Percentiles rank a stretch among this genome's conserved stretches.
Evolutionary conservation across 2,797 vertebrate species (phyloP).

Genomic region (Tadarida brasiliensis): DNA sequence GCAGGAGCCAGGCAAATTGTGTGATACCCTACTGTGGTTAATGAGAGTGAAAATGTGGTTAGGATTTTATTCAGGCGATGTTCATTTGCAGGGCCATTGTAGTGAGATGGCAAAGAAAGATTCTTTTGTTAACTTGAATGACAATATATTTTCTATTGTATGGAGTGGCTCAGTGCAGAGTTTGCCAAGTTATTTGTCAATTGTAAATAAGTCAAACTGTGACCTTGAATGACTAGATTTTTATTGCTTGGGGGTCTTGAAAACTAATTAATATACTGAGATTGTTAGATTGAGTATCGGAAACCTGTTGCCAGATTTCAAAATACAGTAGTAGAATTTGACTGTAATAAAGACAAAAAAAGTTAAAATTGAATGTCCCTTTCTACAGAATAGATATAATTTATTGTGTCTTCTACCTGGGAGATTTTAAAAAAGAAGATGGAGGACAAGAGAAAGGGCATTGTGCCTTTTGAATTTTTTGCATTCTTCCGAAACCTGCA

Average conservation of each 20-base stretch:
- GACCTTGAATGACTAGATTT: slow-evolving; percentile 88
- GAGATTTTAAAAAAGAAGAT: not conserved
- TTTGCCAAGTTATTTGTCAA: slow-evolving; percentile 89
- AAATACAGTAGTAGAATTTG: slow-evolving; percentile 44
- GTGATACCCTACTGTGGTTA: slow-evolving; percentile 92
- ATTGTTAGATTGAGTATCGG: slow-evolving; percentile 83
- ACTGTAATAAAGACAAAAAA: slow-evolving; percentile 50
- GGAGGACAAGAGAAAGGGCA: not conserved
- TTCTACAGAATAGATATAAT: slow-evolving; percentile 24
- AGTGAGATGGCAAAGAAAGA: slow-evolving; percentile 89
- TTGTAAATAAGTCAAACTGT: slow-evolving; percentile 90
- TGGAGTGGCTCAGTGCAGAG: slow-evolving; percentile 82
- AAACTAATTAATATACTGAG: slow-evolving; percentile 88
- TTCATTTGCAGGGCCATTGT: slow-evolving; percentile 91
- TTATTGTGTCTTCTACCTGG: slow-evolving; percentile 47
- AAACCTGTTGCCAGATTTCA: slow-evolving; percentile 86
- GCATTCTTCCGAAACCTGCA: slow-evolving; percentile 41
- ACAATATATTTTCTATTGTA: slow-evolving; percentile 91
- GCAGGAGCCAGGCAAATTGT: slow-evolving; percentile 91
- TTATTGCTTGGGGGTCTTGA: slow-evolving; percentile 85
- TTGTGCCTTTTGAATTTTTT: not conserved
- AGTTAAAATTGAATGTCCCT: not conserved
- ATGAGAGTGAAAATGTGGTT: slow-evolving; percentile 92
- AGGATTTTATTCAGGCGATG: slow-evolving; percentile 91
- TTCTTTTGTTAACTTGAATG: slow-evolving; percentile 90